phyloP scores from a whole-genome alignment of 2,888 invertebrate species.

The Automeris io region DNA sequence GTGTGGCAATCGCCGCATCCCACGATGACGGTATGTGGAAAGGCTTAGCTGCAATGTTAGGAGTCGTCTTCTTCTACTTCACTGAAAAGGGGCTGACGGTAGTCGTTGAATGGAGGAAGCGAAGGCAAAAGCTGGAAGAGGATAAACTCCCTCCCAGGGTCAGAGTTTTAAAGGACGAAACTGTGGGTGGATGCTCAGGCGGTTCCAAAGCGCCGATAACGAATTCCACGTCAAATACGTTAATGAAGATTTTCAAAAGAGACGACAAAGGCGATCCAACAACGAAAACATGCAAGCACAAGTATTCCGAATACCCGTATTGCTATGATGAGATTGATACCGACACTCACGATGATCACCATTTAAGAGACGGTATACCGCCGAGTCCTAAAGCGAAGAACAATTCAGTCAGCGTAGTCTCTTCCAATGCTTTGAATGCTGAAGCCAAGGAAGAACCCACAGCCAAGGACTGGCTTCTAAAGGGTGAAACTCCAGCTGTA shows the following conservation, averaged over 20 bases:
- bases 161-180: conserved; percentile 84
- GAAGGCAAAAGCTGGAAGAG: conserved; percentile 82
- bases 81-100: conserved; percentile 89
- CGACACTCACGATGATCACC: conserved; percentile 81
- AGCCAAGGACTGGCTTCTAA: conserved; percentile 63
- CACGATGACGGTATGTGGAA: conserved; percentile 89
- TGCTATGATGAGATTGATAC: conserved; percentile 91
- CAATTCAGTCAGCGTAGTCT: conserved; percentile 68
- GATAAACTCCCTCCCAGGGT: conserved; percentile 81
- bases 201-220: conserved; percentile 56
- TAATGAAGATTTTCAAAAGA: conserved; percentile 62
- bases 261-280: conserved; percentile 63
- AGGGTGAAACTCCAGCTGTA: conserved; percentile 50
- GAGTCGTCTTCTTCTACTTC: conserved; percentile 93
- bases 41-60: conserved; percentile 88
- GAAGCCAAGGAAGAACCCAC: conserved; percentile 62
- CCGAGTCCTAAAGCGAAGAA: conserved; percentile 64
- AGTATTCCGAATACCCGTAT: conserved; percentile 92
- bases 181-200: conserved; percentile 57
- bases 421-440: conserved; percentile 56
- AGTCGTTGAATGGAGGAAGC: conserved; percentile 88
- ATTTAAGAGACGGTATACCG: conserved; percentile 65
- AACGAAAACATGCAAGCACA: conserved; percentile 89
- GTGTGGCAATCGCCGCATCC: conserved; percentile 28
- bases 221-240: conserved; percentile 57